Percentiles rank a stretch among this genome's conserved stretches.
phyloP scores from a whole-genome alignment of 2,888 invertebrate species.

The Tricholauxania praeusta region DNA sequence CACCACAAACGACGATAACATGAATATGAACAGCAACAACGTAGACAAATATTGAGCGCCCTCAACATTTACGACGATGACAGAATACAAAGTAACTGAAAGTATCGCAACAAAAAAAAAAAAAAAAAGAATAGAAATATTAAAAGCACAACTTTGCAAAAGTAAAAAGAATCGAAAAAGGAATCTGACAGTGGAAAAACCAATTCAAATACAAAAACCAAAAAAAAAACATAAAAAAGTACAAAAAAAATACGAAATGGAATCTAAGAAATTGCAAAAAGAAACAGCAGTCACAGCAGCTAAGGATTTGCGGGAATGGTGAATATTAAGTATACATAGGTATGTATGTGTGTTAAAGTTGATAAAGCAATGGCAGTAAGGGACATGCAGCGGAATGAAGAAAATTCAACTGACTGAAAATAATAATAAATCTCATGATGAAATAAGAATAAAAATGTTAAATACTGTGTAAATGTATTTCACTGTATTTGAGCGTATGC shows the following conservation, averaged over 20 bases:
- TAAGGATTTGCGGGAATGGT: neutral
- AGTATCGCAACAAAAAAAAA: conserved; percentile 54
- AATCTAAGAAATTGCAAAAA: neutral
- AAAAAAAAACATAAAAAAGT: conserved; percentile 1
- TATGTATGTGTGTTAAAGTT: neutral
- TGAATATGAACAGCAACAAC: neutral
- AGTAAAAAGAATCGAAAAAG: conserved; percentile 12
- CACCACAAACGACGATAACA: conserved; percentile 15
- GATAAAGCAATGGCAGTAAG: neutral
- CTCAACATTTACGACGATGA: conserved; percentile 58
- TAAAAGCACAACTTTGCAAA: conserved; percentile 30
- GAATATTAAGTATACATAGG: neutral
- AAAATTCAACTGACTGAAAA: conserved; percentile 34
- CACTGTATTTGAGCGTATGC: neutral
- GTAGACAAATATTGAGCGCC: conserved; percentile 43
- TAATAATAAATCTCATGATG: conserved; percentile 45
- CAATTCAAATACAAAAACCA: neutral
- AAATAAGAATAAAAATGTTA: conserved; percentile 43
- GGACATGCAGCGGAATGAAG: neutral
- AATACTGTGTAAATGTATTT: conserved; percentile 9
- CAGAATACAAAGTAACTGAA: conserved; percentile 67
- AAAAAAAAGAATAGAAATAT: conserved; percentile 7
- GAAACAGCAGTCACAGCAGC: neutral
- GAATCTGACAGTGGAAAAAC: neutral
- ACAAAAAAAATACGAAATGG: neutral